Evolutionary conservation across 2,888 invertebrate species (phyloP), one percentile per base, ranked within the genome.

Genomic region (Epirrita christyi): DNA sequence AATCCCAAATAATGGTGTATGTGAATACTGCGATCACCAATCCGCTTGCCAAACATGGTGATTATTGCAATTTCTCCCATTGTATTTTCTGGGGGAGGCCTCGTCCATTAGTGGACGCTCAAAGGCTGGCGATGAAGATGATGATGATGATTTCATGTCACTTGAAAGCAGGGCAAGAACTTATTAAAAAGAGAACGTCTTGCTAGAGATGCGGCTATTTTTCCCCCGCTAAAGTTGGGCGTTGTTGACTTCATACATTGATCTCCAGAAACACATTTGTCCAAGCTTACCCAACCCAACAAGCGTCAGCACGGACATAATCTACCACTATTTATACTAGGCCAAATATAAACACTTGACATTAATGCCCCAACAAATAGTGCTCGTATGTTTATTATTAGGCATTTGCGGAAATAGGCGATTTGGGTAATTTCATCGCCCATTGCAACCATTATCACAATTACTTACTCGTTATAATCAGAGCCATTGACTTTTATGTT

Each of bases 291-390:
- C 47, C n/a, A 37, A 34, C 9, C 51, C 49, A 32, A 67, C 79
- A 36, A 75, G 71, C 68, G 72, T 73, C 68, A 63, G 68, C 63
- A 56, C 73, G 76, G 75, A 73, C 77, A 82, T 85, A 85, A 88
- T 86, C 81, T 69, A 72, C 66, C 69, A 81, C 80, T 87, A 85
- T 88, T 88, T 87, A 88, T 85, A 83, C 71, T 65, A 62, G 55
- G 69, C 81, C 79, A 84, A 86, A 86, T 86, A 85, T 85, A 85
- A 80, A 81, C 82, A 77, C 80, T 81, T 76, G 73, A 80, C 76
- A 84, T 84, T 82, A 85, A 83, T 75, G 74, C 69, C 65, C 66
- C 61, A 63, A 72, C 73, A 74, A 79, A 79, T 76, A 73, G 76
- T 73, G 68, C 55, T 66, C 68, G 68, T 70, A 61, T 65, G 62